Percentiles rank a stretch among this genome's conserved stretches.
Evolutionary conservation across 2,113 vertebrate species (phyloP).

Genomic region (Caloenas nicobarica): DNA sequence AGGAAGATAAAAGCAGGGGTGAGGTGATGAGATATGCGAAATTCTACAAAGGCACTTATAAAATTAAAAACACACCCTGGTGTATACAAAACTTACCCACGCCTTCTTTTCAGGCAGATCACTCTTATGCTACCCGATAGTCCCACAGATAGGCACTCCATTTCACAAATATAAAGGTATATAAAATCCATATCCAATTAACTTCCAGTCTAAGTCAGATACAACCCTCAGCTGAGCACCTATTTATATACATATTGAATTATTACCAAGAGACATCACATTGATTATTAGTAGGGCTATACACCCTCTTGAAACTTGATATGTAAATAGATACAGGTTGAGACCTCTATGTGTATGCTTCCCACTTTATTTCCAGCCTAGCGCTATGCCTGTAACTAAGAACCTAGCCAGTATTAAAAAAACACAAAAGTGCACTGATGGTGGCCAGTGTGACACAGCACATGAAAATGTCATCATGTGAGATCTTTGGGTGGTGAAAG

Average conservation of each 20-base stretch:
- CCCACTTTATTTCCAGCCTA: neutral
- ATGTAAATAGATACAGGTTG: neutral
- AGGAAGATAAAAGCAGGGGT: constrained; percentile 50
- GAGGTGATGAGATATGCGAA: constrained; percentile 59
- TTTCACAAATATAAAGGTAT: constrained; percentile 14
- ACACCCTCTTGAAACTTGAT: neutral
- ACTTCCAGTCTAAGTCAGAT: constrained; percentile 43
- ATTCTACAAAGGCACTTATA: constrained; percentile 37
- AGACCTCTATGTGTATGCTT: neutral
- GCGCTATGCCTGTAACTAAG: neutral
- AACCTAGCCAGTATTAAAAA: neutral
- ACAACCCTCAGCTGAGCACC: neutral
- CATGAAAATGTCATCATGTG: neutral
- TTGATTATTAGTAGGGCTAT: neutral
- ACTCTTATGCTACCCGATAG: neutral
- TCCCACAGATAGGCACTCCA: neutral
- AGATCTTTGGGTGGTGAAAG: neutral
- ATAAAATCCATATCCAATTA: neutral
- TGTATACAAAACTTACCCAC: constrained; percentile 49
- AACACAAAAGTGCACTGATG: neutral
- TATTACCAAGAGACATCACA: neutral
- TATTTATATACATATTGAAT: neutral
- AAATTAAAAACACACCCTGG: constrained; percentile 54
- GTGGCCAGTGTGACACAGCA: neutral
- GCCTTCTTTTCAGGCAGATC: constrained; percentile 6